Evolutionary conservation across 2,797 vertebrate species (phyloP).

Genomic region (Syngnathus rostellatus): DNA sequence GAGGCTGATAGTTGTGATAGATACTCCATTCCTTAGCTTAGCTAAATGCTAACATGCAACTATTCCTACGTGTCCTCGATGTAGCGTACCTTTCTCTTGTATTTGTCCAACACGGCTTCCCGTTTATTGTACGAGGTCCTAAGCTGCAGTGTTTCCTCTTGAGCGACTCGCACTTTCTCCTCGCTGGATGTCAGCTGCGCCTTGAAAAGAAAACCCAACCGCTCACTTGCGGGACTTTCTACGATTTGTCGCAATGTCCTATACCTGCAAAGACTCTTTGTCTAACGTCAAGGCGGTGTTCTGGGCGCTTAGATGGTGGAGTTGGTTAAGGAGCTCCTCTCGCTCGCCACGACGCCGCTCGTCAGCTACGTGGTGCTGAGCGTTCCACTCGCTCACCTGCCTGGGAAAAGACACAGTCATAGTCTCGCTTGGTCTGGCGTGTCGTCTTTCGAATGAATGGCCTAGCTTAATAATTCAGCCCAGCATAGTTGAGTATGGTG

Average conservation of each 20-base stretch:
- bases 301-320: constrained; percentile 69
- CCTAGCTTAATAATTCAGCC: no score
- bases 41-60: background rate
- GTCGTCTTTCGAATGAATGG: background rate
- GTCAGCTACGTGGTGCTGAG: constrained; percentile 61
- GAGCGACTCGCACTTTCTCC: constrained; percentile 68
- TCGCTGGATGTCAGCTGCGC: constrained; percentile 59
- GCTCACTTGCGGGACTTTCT: background rate
- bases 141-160: constrained; percentile 75
- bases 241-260: background rate
- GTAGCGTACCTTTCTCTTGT: constrained; percentile 75
- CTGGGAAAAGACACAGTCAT: background rate
- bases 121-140: constrained; percentile 72
- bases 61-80: background rate
- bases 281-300: constrained; percentile 67
- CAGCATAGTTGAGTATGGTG: no score
- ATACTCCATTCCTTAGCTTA: no score
- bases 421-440: no score
- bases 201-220: constrained; percentile 9
- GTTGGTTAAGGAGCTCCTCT: constrained; percentile 66
- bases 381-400: constrained; percentile 63
- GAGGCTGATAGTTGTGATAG: no score
- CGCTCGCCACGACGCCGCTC: constrained; percentile 68
- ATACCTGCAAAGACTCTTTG: constrained; percentile 79
- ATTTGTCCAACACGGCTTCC: constrained; percentile 77